A percentile compares a stretch with the other conserved stretches of the same genome.
Conservation (phyloP, 2,888 invertebrate genomes). For the Pristionchus mayeri region DNA sequence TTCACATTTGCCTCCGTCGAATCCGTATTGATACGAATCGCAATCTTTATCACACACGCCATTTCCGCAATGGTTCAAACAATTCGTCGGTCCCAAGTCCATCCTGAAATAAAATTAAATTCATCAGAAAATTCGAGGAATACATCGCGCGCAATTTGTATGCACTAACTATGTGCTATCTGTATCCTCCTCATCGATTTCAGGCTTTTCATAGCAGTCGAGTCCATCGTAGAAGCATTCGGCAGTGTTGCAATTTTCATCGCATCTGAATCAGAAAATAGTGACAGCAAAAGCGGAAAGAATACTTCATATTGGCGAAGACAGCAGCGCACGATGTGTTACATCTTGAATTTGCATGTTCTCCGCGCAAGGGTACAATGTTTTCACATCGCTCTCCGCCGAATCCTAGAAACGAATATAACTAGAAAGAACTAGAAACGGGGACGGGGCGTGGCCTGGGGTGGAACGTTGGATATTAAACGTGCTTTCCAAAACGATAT, state of each 20-base stretch:
- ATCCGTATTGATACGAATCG: not conserved
- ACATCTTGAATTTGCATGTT: not conserved
- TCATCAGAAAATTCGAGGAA: no score
- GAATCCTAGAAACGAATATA: conserved; percentile 14
- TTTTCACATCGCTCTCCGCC: conserved; percentile 12
- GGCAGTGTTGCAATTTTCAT: conserved; percentile 6
- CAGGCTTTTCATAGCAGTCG: conserved; percentile 7
- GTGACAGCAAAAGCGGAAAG: no score
- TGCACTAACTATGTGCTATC: no score
- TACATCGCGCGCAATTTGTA: no score
- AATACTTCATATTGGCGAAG: conserved; percentile 12
- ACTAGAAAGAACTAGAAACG: not conserved
- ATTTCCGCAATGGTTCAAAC: not conserved
- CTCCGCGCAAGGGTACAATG: not conserved
- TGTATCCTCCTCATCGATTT: no score
- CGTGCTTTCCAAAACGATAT: no score
- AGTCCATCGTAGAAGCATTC: conserved; percentile 43
- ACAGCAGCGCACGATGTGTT: not conserved
- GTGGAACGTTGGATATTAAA: no score
- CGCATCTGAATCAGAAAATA: not conserved
- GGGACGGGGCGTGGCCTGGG: no score
- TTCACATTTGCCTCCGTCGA: conserved; percentile 17
- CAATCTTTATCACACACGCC: not conserved
- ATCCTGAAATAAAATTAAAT: no score
- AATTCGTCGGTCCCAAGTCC: not conserved